phyloP scores from a whole-genome alignment of 2,888 invertebrate genomes.

The Beris morrisii region DNA sequence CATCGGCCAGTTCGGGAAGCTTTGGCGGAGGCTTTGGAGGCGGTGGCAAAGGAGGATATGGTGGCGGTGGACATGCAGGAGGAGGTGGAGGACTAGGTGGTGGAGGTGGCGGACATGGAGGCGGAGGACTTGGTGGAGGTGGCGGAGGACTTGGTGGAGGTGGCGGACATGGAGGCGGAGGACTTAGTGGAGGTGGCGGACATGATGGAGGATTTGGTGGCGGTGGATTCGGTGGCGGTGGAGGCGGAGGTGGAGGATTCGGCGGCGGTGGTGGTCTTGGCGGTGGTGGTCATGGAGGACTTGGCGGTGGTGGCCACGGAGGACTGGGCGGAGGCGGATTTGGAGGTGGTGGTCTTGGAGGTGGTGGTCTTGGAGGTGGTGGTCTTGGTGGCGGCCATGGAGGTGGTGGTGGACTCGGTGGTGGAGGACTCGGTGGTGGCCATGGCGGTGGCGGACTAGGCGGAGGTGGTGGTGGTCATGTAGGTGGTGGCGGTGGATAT shows the following conservation, averaged over 20 bases:
- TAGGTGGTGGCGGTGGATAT: too few relatives aligned
- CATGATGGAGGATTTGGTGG: conserved; percentile 1
- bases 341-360: conserved; percentile 18
- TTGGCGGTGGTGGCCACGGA: neutral
- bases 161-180: conserved; percentile 3
- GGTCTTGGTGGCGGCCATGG: conserved; percentile 8
- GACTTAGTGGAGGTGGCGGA: conserved; percentile 19
- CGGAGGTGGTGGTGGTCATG: too few relatives aligned
- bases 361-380: conserved; percentile 17
- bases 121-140: conserved; percentile 15
- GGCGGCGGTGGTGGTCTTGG: conserved; percentile 11
- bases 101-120: conserved; percentile 13
- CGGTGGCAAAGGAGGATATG: neutral
- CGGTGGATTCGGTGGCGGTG: conserved; percentile 11
- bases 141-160: conserved; percentile 14
- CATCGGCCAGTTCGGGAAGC: too few relatives aligned
- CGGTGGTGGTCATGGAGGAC: neutral
- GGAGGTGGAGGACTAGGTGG: conserved; percentile 11
- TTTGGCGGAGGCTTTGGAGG: neutral
- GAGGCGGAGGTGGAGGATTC: conserved; percentile 14
- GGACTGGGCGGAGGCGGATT: conserved; percentile 15
- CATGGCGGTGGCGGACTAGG: conserved; percentile 2
- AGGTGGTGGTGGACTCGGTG: conserved; percentile 17
- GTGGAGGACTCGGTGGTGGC: conserved; percentile 15
- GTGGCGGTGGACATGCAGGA: conserved; percentile 6